These are phyloP conservation scores for Delphinapterus leucas DNA, from an alignment of 2,113 vertebrate genomes.

Conservation along the genomic window DNA sequence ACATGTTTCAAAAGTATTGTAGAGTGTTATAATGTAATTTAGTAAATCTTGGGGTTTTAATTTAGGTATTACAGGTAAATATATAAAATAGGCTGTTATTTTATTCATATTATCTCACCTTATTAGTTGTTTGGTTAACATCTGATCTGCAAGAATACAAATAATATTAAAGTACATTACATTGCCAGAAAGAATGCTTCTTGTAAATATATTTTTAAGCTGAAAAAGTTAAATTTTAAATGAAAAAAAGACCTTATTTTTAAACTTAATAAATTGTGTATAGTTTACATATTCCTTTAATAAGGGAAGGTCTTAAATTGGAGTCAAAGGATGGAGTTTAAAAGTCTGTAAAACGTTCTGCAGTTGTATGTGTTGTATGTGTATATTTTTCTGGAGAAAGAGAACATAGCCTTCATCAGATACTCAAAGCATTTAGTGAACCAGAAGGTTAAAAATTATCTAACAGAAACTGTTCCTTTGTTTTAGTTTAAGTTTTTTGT, in stretches of 20 bases:
- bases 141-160: not conserved
- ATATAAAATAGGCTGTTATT: not conserved
- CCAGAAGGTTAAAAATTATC: not conserved
- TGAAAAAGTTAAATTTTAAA: not conserved
- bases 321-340: not conserved
- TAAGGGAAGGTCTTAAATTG: constrained; percentile 8
- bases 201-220: not conserved
- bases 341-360: not conserved
- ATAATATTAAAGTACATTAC: not conserved
- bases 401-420: not conserved
- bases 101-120: not conserved
- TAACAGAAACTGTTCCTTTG: not conserved
- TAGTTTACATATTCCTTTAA: not conserved
- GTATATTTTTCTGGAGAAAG: not conserved
- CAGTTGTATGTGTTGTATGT: not conserved
- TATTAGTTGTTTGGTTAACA: not conserved
- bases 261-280: not conserved
- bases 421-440: not conserved
- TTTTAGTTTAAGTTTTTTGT: not conserved
- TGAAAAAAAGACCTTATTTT: not conserved
- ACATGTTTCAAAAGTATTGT: not conserved
- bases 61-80: not conserved
- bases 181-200: not conserved
- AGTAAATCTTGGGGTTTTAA: not conserved
- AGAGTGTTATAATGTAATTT: not conserved